Percentiles rank a stretch among this genome's conserved stretches.
These are phyloP conservation scores for Drosophila novamexicana DNA, from an alignment of 1,140 invertebrate species.

Conservation along the genomic window DNA sequence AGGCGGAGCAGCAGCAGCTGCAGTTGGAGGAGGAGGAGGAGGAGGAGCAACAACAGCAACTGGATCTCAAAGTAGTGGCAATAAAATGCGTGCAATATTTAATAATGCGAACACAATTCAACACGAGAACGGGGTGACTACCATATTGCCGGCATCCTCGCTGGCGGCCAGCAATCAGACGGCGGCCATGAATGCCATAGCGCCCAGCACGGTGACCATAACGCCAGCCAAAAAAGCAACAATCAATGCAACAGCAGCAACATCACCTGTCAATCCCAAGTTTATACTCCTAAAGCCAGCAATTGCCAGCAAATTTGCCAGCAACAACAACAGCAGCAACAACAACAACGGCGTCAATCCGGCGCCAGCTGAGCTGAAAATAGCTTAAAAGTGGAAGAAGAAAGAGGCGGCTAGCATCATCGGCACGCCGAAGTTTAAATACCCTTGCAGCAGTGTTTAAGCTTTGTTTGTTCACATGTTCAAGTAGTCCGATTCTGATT, in stretches of 20 bases:
- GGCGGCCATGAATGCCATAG: slow-evolving; percentile 78
- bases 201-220: slow-evolving; percentile 79
- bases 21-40: slow-evolving; percentile 19
- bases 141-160: slow-evolving; percentile 77
- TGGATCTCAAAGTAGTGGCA: slow-evolving; percentile 67
- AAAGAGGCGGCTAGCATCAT: neutral
- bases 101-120: slow-evolving; percentile 74
- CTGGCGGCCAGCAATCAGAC: slow-evolving; percentile 72
- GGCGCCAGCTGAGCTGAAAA: slow-evolving; percentile 52
- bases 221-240: slow-evolving; percentile 66
- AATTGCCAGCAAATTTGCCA: slow-evolving; percentile 27
- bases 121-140: slow-evolving; percentile 80
- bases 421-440: neutral
- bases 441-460: neutral
- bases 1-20: slow-evolving; percentile 1
- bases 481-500: no score
- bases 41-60: neutral
- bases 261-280: slow-evolving; percentile 50
- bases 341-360: slow-evolving; percentile 6
- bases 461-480: no score
- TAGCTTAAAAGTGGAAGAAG: slow-evolving; percentile 30
- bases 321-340: neutral
- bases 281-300: slow-evolving; percentile 67
- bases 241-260: slow-evolving; percentile 18
- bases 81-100: slow-evolving; percentile 81